Conservation (phyloP, 92 coral and sea anemone species). For the Palythoa grandiflora region DNA sequence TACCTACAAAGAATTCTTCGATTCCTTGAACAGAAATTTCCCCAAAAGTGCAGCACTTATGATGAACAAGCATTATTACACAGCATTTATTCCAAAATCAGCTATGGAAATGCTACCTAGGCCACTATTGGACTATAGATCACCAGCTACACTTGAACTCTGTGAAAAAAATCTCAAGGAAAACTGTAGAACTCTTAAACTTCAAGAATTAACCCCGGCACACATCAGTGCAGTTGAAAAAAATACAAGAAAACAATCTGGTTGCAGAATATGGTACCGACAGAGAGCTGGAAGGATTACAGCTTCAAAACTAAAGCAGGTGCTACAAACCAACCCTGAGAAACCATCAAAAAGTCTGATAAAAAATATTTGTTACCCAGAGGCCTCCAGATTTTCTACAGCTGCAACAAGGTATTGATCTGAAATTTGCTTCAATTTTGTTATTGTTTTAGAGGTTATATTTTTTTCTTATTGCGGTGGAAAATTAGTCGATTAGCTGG, state of each 20-base stretch:
- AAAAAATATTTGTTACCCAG: conserved; percentile 46
- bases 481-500: no score
- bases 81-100: conserved; percentile 54
- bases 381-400: conserved; percentile 51
- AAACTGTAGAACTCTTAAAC: conserved; percentile 19
- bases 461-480: not conserved
- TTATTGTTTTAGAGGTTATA: not conserved
- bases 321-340: conserved; percentile 32
- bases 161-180: not conserved
- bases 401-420: conserved; percentile 52
- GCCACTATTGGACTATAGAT: conserved; percentile 45
- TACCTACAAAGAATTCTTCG: conserved; percentile 44
- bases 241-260: conserved; percentile 38
- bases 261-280: conserved; percentile 38
- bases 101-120: conserved; percentile 45
- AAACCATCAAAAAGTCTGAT: conserved; percentile 43
- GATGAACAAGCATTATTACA: conserved; percentile 37
- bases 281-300: conserved; percentile 51
- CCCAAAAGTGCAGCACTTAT: conserved; percentile 46
- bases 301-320: conserved; percentile 43
- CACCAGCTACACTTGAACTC: conserved; percentile 17
- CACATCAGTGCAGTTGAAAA: conserved; percentile 46
- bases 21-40: conserved; percentile 37
- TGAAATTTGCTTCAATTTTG: conserved; percentile 17
- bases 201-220: conserved; percentile 32